Conservation (phyloP, 2,797 vertebrate species). For the Anabacerthia variegaticeps region DNA sequence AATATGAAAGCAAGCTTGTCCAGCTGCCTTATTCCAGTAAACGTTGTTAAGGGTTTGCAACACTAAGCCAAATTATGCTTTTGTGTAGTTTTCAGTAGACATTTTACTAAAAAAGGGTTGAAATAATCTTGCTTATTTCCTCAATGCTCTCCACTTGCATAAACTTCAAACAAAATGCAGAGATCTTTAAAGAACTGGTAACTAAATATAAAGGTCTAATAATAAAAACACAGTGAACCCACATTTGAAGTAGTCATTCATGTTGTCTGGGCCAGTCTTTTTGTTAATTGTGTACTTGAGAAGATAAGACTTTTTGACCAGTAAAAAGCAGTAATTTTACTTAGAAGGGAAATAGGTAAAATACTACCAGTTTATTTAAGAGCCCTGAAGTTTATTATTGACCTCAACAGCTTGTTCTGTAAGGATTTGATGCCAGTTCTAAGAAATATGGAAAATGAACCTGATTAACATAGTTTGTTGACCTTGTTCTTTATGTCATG, state of each 20-base stretch:
- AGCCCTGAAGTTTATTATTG: neutral
- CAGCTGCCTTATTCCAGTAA: neutral
- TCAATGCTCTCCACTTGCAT: neutral
- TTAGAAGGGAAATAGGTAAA: neutral
- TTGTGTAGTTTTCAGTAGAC: neutral
- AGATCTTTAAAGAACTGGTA: neutral
- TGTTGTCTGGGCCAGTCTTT: neutral
- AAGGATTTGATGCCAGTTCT: neutral
- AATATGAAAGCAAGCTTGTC: neutral
- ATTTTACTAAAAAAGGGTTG: neutral
- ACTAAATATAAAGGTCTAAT: neutral
- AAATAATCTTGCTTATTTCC: neutral
- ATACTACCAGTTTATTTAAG: neutral
- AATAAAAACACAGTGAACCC: neutral
- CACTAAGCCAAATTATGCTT: neutral
- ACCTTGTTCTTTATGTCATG: neutral
- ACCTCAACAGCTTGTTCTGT: neutral
- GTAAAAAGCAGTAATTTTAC: neutral
- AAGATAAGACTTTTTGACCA: neutral
- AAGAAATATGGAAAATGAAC: neutral
- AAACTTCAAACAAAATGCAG: neutral
- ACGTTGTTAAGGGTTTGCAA: neutral
- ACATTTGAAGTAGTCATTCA: neutral
- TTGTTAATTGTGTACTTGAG: neutral
- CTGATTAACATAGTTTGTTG: neutral